Conservation (phyloP, 2,888 invertebrate genomes). For the Vanessa cardui region DNA sequence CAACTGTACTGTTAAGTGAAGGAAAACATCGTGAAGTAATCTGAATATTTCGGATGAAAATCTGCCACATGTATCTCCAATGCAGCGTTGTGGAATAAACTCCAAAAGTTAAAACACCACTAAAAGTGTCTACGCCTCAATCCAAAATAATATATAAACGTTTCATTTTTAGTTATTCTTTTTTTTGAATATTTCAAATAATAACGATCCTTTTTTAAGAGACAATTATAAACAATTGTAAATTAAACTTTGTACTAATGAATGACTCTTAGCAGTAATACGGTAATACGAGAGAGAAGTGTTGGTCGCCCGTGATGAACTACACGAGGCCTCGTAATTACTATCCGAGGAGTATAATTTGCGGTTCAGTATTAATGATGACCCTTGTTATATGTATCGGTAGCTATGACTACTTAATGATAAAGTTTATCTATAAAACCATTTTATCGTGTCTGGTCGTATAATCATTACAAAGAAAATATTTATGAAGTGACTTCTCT, state of each 20-base stretch:
- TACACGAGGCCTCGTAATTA: neutral
- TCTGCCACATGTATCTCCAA: too few species aligned
- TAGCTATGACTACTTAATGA: neutral
- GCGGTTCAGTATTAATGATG: constrained; percentile 1
- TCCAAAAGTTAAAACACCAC: too few species aligned
- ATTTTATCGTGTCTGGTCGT: too few species aligned
- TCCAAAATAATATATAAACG: too few species aligned
- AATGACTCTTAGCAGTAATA: neutral
- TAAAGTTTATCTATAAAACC: neutral
- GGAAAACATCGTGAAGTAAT: too few species aligned
- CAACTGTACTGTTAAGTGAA: too few species aligned
- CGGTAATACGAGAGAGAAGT: neutral
- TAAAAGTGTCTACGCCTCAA: too few species aligned
- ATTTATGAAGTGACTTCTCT: too few species aligned
- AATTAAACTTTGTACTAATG: constrained; percentile 2
- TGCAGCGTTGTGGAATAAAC: too few species aligned
- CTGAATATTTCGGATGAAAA: too few species aligned
- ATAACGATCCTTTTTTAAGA: neutral
- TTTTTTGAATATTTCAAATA: neutral
- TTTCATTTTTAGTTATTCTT: too few species aligned
- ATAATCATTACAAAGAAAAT: too few species aligned
- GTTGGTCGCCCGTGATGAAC: neutral
- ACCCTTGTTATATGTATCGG: constrained; percentile 2
- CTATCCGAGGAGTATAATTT: constrained; percentile 7
- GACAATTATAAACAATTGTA: neutral